Percentiles rank a stretch among this genome's conserved stretches.
Evolutionary conservation across 2,113 vertebrate species (phyloP).

Genomic region (Sinosuthora webbiana): DNA sequence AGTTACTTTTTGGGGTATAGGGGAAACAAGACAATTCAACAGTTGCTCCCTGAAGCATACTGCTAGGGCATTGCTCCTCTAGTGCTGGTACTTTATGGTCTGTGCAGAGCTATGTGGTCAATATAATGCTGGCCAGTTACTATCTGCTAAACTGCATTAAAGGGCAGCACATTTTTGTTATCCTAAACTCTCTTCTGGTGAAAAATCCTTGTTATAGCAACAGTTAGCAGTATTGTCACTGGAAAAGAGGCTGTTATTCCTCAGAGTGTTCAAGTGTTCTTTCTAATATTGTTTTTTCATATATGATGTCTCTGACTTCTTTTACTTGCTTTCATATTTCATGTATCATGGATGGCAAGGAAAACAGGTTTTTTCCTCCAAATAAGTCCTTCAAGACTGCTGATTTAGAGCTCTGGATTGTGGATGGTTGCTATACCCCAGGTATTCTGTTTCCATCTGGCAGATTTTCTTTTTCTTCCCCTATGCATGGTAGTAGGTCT

Average conservation of each 20-base stretch:
- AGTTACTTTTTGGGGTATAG: not conserved
- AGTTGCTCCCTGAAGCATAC: not conserved
- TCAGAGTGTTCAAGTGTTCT: not conserved
- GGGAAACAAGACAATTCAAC: not conserved
- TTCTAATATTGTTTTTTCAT: not conserved
- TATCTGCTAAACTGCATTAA: not conserved
- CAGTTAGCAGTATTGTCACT: not conserved
- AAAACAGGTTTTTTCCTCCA: not conserved
- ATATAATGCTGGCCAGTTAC: not conserved
- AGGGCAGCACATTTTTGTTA: not conserved
- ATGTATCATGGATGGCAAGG: not conserved
- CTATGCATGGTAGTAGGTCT: slow-evolving; percentile 15
- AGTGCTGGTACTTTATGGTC: not conserved
- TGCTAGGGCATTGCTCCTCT: not conserved
- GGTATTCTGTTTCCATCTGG: slow-evolving; percentile 21
- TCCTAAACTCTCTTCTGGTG: not conserved
- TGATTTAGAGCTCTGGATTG: not conserved
- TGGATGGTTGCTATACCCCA: not conserved
- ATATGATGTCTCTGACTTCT: not conserved
- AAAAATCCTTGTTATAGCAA: not conserved
- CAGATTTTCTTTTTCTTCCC: not conserved
- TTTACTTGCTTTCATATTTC: not conserved
- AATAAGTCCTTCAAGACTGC: not conserved
- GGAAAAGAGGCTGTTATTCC: not conserved
- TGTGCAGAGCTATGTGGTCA: not conserved